Base-by-base conservation (phyloP, 2,888 invertebrate genomes). In the Leptopilina syphax region DNA sequence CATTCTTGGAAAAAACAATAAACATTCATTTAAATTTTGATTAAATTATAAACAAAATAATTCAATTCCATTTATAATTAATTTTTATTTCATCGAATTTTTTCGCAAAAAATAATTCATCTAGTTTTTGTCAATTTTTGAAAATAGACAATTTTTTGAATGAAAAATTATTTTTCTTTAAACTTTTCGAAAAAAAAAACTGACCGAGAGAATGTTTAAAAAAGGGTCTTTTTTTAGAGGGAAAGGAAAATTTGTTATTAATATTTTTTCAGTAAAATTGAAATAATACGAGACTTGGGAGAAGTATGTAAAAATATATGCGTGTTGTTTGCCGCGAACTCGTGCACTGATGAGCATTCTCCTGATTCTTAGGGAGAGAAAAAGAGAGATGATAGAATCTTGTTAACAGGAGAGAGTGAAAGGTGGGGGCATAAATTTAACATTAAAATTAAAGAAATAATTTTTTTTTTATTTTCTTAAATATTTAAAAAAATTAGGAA, bases 321-420 rank as follows among this genome's bases (percentile, higher is more conserved):
- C 41, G 41, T 57, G 57, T 73, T 34, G 57, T 73, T 73, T 73
- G 73, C 73, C 57, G 57, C 57, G 34, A 73, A 73, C 73, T 73
- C 57, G 34, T 73, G 73, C 73, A 73, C 73, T 73, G 73, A 73
- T 73, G 73, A 73, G 57, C 13, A 70, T 54, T 70, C 54, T 70
- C 70, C 13, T 70, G 70, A 70, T 70, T 24, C 54, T 50, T 70
- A 54, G 54, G 27, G 54, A 34, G 54, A 34, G 13, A 65, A 24
- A 57, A 1, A 60, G 63, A 63, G 63, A 63, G 63, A 60, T 54
- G 54, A 57, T 57, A 57, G 57, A 60, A 73, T 73, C 27, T 60
- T 73, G 73, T 34, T 73, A 34, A 50, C 41, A n/a, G 34, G 41
- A 54, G 73, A 73, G 73, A 73, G 73, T 57, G 41, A 73, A 34